Percentiles rank a stretch among this genome's conserved stretches.
Evolutionary conservation across 2,797 vertebrate species (phyloP).

Genomic region (Hapalemur alaotrensis): DNA sequence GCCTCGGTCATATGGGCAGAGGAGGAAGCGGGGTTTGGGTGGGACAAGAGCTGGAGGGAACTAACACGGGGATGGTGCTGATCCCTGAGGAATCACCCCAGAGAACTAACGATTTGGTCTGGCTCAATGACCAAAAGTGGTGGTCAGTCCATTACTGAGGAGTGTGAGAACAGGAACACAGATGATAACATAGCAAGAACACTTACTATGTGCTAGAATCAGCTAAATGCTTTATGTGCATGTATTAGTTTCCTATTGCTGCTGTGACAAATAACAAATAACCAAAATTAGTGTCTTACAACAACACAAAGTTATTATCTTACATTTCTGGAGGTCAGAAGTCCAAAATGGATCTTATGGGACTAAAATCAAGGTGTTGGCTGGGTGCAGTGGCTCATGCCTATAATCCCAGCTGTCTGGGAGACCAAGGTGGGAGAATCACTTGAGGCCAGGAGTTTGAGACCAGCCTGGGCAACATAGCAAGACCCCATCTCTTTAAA

Average conservation of each 20-base stretch:
- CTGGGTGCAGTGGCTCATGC: background rate
- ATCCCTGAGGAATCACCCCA: background rate
- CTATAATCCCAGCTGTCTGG: background rate
- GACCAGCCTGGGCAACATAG: background rate
- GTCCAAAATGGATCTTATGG: background rate
- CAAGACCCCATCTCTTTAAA: background rate
- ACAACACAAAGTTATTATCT: background rate
- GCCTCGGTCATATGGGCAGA: background rate
- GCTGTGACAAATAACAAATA: background rate
- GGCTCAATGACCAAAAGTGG: background rate
- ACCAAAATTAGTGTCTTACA: background rate
- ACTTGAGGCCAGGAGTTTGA: background rate
- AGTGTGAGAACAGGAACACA: background rate
- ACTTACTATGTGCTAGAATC: background rate
- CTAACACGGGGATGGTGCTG: background rate
- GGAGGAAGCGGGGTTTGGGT: background rate
- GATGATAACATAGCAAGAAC: background rate
- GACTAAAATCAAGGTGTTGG: background rate
- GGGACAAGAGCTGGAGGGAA: background rate
- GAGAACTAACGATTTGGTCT: background rate
- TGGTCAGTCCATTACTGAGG: background rate
- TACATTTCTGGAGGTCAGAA: background rate
- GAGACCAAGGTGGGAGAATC: background rate
- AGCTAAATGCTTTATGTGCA: background rate
- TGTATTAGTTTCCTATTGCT: background rate